Percentiles rank a stretch among this genome's conserved stretches.
Conservation (phyloP, 2,797 vertebrate genomes). For the Oreortyx pictus region DNA sequence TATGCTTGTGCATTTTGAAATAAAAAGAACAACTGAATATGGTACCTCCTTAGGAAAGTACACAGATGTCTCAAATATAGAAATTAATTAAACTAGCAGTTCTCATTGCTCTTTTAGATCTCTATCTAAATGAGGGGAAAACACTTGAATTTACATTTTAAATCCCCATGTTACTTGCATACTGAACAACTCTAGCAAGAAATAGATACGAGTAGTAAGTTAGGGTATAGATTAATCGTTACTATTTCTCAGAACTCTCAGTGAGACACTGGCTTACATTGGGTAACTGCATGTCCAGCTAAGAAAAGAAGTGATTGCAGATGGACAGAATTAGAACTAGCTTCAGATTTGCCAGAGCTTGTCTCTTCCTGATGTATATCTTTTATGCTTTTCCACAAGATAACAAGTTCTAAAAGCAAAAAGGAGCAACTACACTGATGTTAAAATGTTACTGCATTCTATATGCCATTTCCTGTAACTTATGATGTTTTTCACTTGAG, state of each 20-base stretch:
- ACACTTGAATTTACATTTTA: background rate
- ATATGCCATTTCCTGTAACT: background rate
- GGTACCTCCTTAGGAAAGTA: background rate
- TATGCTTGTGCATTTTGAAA: background rate
- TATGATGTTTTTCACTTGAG: background rate
- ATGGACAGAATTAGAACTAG: background rate
- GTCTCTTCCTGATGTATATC: background rate
- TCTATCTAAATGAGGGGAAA: background rate
- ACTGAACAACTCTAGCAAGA: background rate
- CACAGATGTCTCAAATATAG: background rate
- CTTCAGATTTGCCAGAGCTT: background rate
- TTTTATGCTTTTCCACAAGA: background rate
- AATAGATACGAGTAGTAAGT: background rate
- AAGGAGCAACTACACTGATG: rapidly evolving
- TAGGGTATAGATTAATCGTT: background rate
- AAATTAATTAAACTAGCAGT: background rate
- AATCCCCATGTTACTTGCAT: background rate
- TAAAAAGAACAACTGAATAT: background rate
- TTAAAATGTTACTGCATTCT: background rate
- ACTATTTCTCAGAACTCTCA: background rate
- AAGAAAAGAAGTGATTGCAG: background rate
- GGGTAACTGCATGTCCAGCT: background rate
- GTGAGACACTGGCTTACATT: background rate
- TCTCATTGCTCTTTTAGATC: background rate
- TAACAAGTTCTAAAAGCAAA: background rate